A percentile compares a stretch with the other conserved stretches of the same genome.
Evolutionary conservation across 2,797 vertebrate genomes (phyloP).

Genomic region (Rallus crepitans): DNA sequence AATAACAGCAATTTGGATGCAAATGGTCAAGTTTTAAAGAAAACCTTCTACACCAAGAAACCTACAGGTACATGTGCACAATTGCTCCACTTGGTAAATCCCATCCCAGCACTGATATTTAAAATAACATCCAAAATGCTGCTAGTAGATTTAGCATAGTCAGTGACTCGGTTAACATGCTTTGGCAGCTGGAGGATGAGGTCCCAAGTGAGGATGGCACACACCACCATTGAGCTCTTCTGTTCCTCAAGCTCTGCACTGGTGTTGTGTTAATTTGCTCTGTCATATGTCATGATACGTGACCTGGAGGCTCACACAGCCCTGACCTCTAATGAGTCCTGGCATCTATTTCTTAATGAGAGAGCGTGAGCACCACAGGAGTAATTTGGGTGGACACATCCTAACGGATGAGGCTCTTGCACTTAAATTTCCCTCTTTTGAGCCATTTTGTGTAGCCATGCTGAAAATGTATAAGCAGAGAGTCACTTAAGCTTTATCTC

Average conservation of each 20-base stretch:
- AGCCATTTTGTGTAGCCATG: not conserved
- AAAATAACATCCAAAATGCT: not conserved
- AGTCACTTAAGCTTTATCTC: not conserved
- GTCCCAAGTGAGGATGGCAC: not conserved
- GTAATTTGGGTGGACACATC: not conserved
- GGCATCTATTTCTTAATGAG: not conserved
- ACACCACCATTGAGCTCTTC: not conserved
- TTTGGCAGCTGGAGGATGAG: not conserved
- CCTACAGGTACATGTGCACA: not conserved
- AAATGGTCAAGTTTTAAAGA: not conserved
- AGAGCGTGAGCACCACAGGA: not conserved
- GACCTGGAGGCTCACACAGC: not conserved
- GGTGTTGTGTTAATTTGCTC: not conserved
- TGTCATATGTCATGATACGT: not conserved
- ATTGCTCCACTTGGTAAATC: not conserved
- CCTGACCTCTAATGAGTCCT: not conserved
- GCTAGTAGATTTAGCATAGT: not conserved
- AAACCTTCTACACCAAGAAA: not conserved
- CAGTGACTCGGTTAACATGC: not conserved
- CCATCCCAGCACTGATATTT: not conserved
- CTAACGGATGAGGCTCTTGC: not conserved
- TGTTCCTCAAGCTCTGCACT: not conserved
- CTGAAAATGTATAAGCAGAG: not conserved
- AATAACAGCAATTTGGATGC: not conserved
- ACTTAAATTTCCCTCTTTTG: not conserved